These are phyloP conservation scores for Malurus cyaneus DNA, from an alignment of 2,113 vertebrate species.

Conservation along the genomic window DNA sequence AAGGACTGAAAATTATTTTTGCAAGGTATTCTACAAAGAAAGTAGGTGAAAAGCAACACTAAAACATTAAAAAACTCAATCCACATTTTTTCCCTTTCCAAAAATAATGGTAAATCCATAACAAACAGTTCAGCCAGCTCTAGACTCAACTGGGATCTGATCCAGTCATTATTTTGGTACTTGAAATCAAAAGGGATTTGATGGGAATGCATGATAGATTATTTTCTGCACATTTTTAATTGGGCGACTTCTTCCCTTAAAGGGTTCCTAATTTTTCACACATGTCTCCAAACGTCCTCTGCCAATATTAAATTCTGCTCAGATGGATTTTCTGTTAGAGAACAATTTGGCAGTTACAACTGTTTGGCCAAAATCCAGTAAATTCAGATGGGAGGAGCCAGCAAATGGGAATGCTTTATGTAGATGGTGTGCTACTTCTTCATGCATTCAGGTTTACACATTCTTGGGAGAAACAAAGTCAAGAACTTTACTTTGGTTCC, in stretches of 20 bases:
- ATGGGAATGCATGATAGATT: constrained; percentile 43
- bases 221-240: constrained; percentile 57
- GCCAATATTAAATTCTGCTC: constrained; percentile 60
- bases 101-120: constrained; percentile 35
- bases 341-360: constrained; percentile 46
- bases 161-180: constrained; percentile 49
- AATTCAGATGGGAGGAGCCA: constrained; percentile 37
- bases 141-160: background rate
- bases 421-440: background rate
- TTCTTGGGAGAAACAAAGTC: background rate
- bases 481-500: background rate
- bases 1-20: background rate
- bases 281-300: constrained; percentile 47
- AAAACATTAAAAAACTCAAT: background rate
- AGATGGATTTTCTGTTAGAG: constrained; percentile 57
- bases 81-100: background rate
- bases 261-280: constrained; percentile 59
- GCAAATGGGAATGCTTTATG: background rate
- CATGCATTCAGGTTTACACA: background rate
- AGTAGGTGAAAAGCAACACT: background rate
- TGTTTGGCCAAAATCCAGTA: constrained; percentile 38
- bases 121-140: constrained; percentile 17
- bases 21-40: background rate
- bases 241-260: constrained; percentile 46
- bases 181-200: constrained; percentile 50